phyloP scores from a whole-genome alignment of 2,888 invertebrate genomes.

The Crioceris asparagi region DNA sequence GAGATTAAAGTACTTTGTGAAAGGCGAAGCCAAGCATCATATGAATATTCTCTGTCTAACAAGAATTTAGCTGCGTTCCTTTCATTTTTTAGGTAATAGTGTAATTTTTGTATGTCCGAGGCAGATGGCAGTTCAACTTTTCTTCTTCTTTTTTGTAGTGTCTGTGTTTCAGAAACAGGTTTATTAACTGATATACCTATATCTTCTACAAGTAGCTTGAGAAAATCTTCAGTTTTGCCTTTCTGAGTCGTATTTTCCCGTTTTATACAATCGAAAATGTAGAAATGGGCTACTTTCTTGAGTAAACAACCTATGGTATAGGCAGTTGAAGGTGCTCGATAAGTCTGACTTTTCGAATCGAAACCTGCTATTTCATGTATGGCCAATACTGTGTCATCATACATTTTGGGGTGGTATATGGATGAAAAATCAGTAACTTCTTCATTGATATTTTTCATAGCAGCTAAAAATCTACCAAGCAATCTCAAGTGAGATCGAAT shows the following conservation, averaged over 20 bases:
- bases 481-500: slow-evolving; percentile 17
- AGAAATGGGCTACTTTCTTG: slow-evolving; percentile 13
- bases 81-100: slow-evolving; percentile 2
- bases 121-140: slow-evolving; percentile 4
- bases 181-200: slow-evolving; percentile 6
- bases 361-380: slow-evolving; percentile 16
- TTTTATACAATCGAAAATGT: slow-evolving; percentile 8
- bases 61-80: slow-evolving; percentile 2
- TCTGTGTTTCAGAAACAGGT: slow-evolving; percentile 9
- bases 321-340: slow-evolving; percentile 15
- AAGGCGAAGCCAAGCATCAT: slow-evolving; percentile 1
- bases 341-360: slow-evolving; percentile 9
- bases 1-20: slow-evolving; percentile 4
- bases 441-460: slow-evolving; percentile 8
- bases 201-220: slow-evolving; percentile 4
- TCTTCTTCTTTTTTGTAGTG: slow-evolving; percentile 6
- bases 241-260: background rate
- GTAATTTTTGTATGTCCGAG: slow-evolving; percentile 5
- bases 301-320: slow-evolving; percentile 15
- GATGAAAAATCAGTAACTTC: slow-evolving; percentile 16
- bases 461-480: slow-evolving; percentile 15
- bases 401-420: slow-evolving; percentile 15
- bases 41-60: background rate
- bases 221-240: slow-evolving; percentile 4
- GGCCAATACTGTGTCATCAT: slow-evolving; percentile 10